Percentiles rank a stretch among this genome's conserved stretches.
Conservation (phyloP, 2,113 vertebrate genomes). For the Eublepharis macularius region DNA sequence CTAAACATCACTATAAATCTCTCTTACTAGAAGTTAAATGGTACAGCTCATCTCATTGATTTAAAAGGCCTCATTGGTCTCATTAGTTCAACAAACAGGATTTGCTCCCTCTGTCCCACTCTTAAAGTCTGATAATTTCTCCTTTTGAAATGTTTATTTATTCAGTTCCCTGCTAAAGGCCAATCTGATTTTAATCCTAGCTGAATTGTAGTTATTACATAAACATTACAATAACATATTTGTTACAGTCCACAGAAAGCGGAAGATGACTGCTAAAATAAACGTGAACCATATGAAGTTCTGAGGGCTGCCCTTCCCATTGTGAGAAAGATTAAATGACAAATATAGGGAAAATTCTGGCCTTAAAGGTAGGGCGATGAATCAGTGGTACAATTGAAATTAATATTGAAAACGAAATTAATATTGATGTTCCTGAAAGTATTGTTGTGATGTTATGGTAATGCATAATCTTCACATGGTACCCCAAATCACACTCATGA, state of each 20-base stretch:
- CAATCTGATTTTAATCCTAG: conserved; percentile 68
- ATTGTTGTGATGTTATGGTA: background rate
- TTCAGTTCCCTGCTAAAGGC: conserved; percentile 41
- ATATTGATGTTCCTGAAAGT: background rate
- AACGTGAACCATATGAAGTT: conserved; percentile 51
- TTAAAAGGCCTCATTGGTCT: conserved; percentile 31
- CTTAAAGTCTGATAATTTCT: conserved; percentile 58
- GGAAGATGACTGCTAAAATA: conserved; percentile 49
- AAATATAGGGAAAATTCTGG: background rate
- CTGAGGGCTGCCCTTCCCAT: conserved; percentile 1
- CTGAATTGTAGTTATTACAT: conserved; percentile 61
- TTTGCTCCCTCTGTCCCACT: conserved; percentile 53
- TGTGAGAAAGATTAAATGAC: conserved; percentile 8
- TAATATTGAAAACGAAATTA: background rate
- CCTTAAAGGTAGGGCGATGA: background rate
- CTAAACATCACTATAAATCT: conserved; percentile 47
- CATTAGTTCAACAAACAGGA: conserved; percentile 51
- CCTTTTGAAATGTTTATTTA: conserved; percentile 51
- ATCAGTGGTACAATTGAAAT: background rate
- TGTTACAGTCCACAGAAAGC: conserved; percentile 32
- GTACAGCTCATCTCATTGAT: conserved; percentile 34
- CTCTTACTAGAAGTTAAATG: conserved; percentile 42
- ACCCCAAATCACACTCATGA: background rate
- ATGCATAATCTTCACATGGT: background rate
- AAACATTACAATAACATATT: conserved; percentile 58